Percentiles rank a stretch among this genome's conserved stretches.
Conservation (phyloP, 2,797 vertebrate species). For the Eleutherodactylus coqui region DNA sequence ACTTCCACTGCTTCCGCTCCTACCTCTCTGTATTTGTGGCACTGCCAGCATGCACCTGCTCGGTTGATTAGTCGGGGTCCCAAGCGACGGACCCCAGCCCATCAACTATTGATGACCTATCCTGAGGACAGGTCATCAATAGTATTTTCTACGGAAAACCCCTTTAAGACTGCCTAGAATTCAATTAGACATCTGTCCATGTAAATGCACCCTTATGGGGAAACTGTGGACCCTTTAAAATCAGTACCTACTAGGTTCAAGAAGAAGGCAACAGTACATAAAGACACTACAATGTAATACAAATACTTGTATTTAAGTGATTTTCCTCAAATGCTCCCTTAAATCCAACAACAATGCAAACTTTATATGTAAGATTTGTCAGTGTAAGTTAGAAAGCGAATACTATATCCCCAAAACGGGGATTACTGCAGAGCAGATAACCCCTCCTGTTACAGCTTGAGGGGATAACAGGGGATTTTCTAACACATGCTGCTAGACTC, state of each 20-base stretch:
- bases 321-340: slow-evolving; percentile 53
- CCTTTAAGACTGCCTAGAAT: too few species aligned
- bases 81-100: too few species aligned
- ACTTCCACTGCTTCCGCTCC: too few species aligned
- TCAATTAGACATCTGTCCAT: too few species aligned
- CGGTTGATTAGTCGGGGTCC: too few species aligned
- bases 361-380: slow-evolving; percentile 69
- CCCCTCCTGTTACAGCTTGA: slow-evolving; percentile 62
- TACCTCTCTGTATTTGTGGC: too few species aligned
- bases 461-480: slow-evolving; percentile 70
- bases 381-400: slow-evolving; percentile 67
- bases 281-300: not conserved
- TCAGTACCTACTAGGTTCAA: not conserved
- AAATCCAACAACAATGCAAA: slow-evolving; percentile 68
- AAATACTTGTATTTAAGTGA: not conserved
- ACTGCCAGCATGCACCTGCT: too few species aligned
- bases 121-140: too few species aligned
- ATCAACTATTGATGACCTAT: too few species aligned
- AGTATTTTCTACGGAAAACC: too few species aligned
- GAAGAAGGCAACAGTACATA: not conserved
- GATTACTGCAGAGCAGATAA: slow-evolving; percentile 69
- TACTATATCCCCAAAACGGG: slow-evolving; percentile 48
- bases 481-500: slow-evolving; percentile 33
- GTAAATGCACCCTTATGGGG: too few species aligned
- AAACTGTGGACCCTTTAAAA: not conserved